phyloP scores from a whole-genome alignment of 2,888 invertebrate genomes.

The Dione vanillae region DNA sequence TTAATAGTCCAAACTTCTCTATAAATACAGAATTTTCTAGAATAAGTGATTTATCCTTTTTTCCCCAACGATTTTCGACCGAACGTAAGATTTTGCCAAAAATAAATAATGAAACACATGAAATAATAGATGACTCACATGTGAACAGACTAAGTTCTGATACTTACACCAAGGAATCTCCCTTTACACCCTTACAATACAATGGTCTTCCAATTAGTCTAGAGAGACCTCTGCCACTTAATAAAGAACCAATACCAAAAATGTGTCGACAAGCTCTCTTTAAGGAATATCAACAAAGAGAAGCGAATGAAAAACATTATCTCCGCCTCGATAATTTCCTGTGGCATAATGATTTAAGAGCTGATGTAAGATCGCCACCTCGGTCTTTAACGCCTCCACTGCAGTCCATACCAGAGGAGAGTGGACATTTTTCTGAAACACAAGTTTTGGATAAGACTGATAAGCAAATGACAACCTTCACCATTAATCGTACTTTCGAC shows the following conservation, averaged over 20 bases:
- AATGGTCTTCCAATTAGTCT: conserved; percentile 54
- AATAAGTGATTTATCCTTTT: conserved; percentile 76
- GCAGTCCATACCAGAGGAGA: conserved; percentile 81
- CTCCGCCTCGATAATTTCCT: conserved; percentile 61
- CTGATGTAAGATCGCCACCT: conserved; percentile 66
- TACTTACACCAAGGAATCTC: conserved; percentile 82
- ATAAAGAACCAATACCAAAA: conserved; percentile 63
- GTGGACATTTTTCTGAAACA: conserved; percentile 66
- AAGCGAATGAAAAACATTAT: conserved; percentile 57
- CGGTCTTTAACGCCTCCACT: conserved; percentile 72
- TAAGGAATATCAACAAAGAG: conserved; percentile 64
- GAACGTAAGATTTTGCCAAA: conserved; percentile 71
- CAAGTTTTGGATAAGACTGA: conserved; percentile 64
- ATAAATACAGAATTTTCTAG: conserved; percentile 79
- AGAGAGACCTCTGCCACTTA: conserved; percentile 60
- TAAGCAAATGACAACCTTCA: conserved; percentile 68
- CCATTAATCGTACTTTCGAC: conserved; percentile 76
- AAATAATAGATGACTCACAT: conserved; percentile 64
- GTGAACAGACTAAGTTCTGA: conserved; percentile 68
- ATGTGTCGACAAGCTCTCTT: conserved; percentile 74
- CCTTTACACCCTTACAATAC: conserved; percentile 63
- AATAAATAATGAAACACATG: conserved; percentile 67
- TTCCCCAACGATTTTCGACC: conserved; percentile 76
- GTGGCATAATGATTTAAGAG: conserved; percentile 67
- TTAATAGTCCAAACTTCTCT: conserved; percentile 76